Conservation (phyloP, 2,113 vertebrate species). For the Epinephelus lanceolatus region DNA sequence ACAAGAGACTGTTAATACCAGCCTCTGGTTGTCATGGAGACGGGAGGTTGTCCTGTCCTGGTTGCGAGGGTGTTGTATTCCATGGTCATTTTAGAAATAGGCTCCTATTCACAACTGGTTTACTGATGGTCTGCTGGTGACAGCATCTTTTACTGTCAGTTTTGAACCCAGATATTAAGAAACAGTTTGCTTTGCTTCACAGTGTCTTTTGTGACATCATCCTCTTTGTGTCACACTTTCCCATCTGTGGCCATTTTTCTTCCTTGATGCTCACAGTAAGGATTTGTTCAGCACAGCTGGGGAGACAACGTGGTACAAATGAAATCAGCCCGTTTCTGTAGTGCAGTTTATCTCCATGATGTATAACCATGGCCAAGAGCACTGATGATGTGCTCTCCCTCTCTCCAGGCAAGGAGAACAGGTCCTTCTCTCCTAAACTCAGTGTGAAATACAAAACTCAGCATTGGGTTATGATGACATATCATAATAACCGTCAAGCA, state of each 20-base stretch:
- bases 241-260: constrained; percentile 13
- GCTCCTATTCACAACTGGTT: constrained; percentile 32
- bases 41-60: constrained; percentile 33
- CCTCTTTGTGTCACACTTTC: constrained; percentile 5
- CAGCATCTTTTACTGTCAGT: constrained; percentile 55
- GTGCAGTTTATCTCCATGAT: constrained; percentile 50
- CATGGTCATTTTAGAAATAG: constrained; percentile 40
- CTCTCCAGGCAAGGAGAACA: constrained; percentile 23
- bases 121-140: constrained; percentile 48
- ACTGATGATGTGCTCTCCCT: constrained; percentile 40
- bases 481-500: constrained; percentile 33
- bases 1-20: constrained; percentile 34
- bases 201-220: constrained; percentile 62
- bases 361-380: constrained; percentile 29
- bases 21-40: constrained; percentile 53
- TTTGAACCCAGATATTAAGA: constrained; percentile 22
- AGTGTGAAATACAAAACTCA: constrained; percentile 30
- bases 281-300: constrained; percentile 23
- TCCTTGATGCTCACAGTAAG: constrained; percentile 4
- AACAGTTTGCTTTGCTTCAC: constrained; percentile 55
- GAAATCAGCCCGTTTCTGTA: constrained; percentile 38
- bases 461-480: constrained; percentile 33
- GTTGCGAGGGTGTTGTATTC: constrained; percentile 24
- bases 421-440: constrained; percentile 30
- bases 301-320: constrained; percentile 45